A percentile compares a stretch with the other conserved stretches of the same genome.
phyloP scores from a whole-genome alignment of 2,888 invertebrate species.

The Torymus texanus region DNA sequence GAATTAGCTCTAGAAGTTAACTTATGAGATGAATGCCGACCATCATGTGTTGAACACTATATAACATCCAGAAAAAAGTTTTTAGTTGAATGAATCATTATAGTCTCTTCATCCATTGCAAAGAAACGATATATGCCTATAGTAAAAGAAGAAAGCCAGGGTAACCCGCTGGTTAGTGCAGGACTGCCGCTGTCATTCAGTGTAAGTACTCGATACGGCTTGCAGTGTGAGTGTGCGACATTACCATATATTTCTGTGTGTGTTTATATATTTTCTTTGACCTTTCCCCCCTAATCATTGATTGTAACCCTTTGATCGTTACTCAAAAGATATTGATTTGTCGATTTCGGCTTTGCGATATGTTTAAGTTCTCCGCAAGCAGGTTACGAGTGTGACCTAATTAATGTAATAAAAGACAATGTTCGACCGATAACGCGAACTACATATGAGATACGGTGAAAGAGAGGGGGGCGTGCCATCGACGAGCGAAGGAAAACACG shows the following conservation, averaged over 20 bases:
- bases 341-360: neutral
- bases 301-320: conserved; percentile 29
- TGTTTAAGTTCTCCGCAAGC: neutral
- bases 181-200: conserved; percentile 39
- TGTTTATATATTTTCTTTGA: conserved; percentile 28
- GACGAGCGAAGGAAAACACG: conserved; percentile 50
- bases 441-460: neutral
- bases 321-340: neutral
- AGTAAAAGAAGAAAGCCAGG: conserved; percentile 27
- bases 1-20: no score
- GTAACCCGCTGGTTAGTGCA: conserved; percentile 27
- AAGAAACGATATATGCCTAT: conserved; percentile 22
- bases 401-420: conserved; percentile 9
- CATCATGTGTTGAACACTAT: neutral
- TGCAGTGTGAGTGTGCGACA: conserved; percentile 44
- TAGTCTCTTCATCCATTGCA: conserved; percentile 12
- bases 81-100: conserved; percentile 45
- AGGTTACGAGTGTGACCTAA: neutral
- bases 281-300: conserved; percentile 10
- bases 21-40: no score
- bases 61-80: neutral
- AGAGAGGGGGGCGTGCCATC: conserved; percentile 61
- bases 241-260: conserved; percentile 17
- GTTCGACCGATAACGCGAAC: conserved; percentile 4
- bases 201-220: conserved; percentile 52